Percentiles rank a stretch among this genome's conserved stretches.
Evolutionary conservation across 2,113 vertebrate species (phyloP).

Genomic region (Patagioenas fasciata): DNA sequence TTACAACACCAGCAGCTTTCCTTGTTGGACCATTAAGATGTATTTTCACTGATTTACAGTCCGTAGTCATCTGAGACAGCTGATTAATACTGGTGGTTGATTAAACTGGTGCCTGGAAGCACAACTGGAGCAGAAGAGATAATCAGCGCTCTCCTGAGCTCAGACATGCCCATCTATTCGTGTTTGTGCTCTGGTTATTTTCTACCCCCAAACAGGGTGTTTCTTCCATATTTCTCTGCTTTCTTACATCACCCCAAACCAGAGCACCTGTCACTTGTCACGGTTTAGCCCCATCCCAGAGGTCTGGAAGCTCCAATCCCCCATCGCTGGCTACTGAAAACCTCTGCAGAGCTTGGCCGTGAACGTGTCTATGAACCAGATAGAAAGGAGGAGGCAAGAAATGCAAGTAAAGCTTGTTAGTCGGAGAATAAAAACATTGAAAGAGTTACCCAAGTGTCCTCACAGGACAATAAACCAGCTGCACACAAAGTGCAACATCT

Average conservation of each 20-base stretch:
- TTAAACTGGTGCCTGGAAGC: neutral
- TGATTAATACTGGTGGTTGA: too few relatives aligned
- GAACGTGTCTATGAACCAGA: neutral
- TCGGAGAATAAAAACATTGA: neutral
- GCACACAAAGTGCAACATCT: neutral
- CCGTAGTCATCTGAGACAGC: neutral
- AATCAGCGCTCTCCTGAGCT: neutral
- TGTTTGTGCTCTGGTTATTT: neutral
- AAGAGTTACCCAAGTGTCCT: neutral
- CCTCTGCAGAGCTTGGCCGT: neutral
- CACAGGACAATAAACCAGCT: neutral
- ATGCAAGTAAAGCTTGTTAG: neutral
- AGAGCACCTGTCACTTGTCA: neutral
- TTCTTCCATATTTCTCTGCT: neutral
- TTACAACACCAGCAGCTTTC: neutral
- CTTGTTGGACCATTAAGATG: too few relatives aligned
- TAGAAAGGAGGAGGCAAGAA: neutral
- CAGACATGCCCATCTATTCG: neutral
- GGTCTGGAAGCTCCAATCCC: neutral
- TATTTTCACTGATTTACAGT: neutral
- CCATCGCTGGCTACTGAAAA: neutral
- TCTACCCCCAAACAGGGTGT: neutral
- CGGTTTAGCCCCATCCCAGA: neutral
- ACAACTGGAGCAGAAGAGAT: neutral
- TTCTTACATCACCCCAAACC: neutral